Conservation (phyloP, 2,113 vertebrate genomes). For the Shinisaurus crocodilurus region DNA sequence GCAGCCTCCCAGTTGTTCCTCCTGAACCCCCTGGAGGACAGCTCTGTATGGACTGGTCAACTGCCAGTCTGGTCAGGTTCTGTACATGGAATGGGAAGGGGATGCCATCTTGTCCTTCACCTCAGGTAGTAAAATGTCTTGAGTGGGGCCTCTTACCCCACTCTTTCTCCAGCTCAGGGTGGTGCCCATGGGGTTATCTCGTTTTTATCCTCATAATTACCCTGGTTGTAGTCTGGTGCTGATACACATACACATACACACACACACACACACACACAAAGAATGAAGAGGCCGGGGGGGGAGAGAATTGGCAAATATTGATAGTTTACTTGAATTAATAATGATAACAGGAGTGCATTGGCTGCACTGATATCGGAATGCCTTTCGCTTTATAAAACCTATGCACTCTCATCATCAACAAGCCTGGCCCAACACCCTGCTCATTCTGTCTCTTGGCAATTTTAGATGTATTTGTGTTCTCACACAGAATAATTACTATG, state of each 20-base stretch:
- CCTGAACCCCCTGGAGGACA: no score
- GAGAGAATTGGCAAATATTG: background rate
- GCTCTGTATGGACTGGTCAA: background rate
- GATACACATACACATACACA: background rate
- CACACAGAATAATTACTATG: constrained; percentile 3
- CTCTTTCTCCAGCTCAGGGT: background rate
- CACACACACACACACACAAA: background rate
- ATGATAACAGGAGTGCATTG: background rate
- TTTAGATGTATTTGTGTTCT: constrained; percentile 9
- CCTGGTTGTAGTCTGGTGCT: background rate
- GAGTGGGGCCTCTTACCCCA: background rate
- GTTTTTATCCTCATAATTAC: background rate
- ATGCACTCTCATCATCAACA: background rate
- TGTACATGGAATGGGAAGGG: background rate
- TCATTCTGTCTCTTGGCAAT: constrained; percentile 8
- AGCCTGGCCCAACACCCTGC: background rate
- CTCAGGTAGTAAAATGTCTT: background rate
- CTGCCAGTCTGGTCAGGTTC: background rate
- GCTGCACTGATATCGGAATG: background rate
- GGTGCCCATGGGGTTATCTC: background rate
- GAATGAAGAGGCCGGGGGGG: background rate
- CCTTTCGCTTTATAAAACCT: background rate
- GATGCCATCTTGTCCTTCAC: background rate
- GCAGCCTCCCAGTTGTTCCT: no score
- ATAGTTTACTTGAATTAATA: background rate